Percentiles rank a stretch among this genome's conserved stretches.
Evolutionary conservation across 2,797 vertebrate species (phyloP).

Genomic region (Toxotes lorentzi): DNA sequence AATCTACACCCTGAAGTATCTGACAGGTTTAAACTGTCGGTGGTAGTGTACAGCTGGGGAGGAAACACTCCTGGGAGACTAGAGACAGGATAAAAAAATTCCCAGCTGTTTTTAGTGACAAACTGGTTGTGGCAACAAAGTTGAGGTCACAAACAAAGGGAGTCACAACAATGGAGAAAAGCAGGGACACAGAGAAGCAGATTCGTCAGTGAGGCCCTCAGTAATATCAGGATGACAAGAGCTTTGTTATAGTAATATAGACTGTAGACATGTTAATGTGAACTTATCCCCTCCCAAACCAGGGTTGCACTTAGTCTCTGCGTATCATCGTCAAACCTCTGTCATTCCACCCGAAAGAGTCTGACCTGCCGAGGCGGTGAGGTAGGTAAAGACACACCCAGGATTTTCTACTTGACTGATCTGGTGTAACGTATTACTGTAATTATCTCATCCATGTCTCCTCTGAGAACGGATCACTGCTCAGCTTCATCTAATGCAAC

Average conservation of each 20-base stretch:
- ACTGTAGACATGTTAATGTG: conserved; percentile 14
- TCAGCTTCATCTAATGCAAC: conserved; percentile 20
- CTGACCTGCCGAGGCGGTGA: conserved; percentile 27
- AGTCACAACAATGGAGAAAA: background rate
- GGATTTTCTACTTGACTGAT: conserved; percentile 36
- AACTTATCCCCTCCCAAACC: background rate
- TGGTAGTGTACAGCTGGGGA: background rate
- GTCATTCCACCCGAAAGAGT: conserved; percentile 25
- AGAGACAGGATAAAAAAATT: too few species aligned
- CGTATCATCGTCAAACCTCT: conserved; percentile 24
- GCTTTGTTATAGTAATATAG: background rate
- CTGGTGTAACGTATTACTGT: conserved; percentile 50
- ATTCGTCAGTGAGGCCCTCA: background rate
- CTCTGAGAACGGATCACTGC: conserved; percentile 48
- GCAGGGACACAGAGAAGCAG: background rate
- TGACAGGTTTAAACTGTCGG: background rate
- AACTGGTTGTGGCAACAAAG: background rate
- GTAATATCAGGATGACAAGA: conserved; percentile 24
- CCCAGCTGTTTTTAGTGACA: too few species aligned
- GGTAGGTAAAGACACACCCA: conserved; percentile 5
- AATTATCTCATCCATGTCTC: conserved; percentile 60
- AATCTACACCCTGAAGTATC: background rate
- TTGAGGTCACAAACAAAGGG: background rate
- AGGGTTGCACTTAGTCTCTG: background rate
- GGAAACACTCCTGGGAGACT: background rate